Evolutionary conservation across 92 coral and sea anemone genomes (phyloP), one percentile per base, ranked within the genome.

Genomic region (Actinernus sp.): DNA sequence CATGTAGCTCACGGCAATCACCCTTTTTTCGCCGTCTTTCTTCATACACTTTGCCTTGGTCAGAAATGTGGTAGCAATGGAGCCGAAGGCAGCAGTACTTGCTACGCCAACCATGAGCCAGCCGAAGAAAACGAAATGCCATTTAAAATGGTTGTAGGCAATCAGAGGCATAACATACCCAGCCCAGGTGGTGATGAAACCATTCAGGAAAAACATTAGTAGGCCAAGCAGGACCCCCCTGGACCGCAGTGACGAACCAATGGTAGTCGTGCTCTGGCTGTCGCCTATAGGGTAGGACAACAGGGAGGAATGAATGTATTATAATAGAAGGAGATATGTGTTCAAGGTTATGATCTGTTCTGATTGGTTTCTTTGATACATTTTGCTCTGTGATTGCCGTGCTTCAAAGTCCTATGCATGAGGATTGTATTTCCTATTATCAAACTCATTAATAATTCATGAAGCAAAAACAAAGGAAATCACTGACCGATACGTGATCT

Each of bases 61-160:
- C 51, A 79, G 31, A 19, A 64, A 69, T 27, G 83, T 62, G 68
- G 76, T 61, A 31, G 58, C 31, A 17, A 86, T 40, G 9, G 87
- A 45, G 11, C 78, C 69, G 5, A 80, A 4, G 13, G 88, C 44
- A 1, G 92, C 92, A 2, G 82, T 67, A 1, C 72, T 78, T 13
- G 92, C 79, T 25, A 85, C 91, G 8, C 91, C 88, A 36, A 86
- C 92, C 92, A 79, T 86, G 41, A 86, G 44, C 92, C 92, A 86
- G 24, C 87, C 87, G 53, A 55, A 86, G 57, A 53, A 31, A 14
- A 25, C 46, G 26, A 86, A 26, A 19, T 49, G 21, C 46, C 77
- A 79, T 4, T 67, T 16, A 39, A 79, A 78, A 56, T 63, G 72
- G 38, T 68, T 68, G 62, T 65, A 86, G 19, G 92, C 88, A 29